These are phyloP conservation scores for Bombycilla garrulus DNA, from an alignment of 2,113 vertebrate genomes.

Conservation along the genomic window DNA sequence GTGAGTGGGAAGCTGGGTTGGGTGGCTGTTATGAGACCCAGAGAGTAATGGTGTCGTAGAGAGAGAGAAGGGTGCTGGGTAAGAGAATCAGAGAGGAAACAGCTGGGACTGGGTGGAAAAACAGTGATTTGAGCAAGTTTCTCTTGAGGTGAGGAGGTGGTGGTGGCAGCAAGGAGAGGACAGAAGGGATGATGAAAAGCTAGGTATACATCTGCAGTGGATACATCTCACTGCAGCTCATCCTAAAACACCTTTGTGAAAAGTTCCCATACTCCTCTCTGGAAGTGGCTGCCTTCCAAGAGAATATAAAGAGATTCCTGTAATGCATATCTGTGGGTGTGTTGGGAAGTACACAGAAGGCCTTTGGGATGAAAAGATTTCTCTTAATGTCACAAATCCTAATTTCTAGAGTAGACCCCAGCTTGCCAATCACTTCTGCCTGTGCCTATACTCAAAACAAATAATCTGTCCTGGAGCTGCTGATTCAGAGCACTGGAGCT, in stretches of 20 bases:
- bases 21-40: background rate
- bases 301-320: background rate
- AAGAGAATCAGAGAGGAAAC: background rate
- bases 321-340: background rate
- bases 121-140: background rate
- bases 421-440: background rate
- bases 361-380: background rate
- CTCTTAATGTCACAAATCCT: background rate
- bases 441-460: background rate
- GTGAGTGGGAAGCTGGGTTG: background rate
- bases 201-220: background rate
- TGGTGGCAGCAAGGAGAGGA: background rate
- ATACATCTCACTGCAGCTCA: background rate
- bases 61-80: background rate
- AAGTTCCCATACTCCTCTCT: background rate
- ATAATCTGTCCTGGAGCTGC: background rate
- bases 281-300: background rate
- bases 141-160: background rate
- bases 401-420: background rate
- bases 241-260: background rate
- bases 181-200: background rate
- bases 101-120: background rate
- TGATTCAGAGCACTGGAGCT: background rate
- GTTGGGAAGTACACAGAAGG: background rate
- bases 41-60: background rate